These are phyloP conservation scores for Apus apus DNA, from an alignment of 2,113 vertebrate species.

Conservation along the genomic window DNA sequence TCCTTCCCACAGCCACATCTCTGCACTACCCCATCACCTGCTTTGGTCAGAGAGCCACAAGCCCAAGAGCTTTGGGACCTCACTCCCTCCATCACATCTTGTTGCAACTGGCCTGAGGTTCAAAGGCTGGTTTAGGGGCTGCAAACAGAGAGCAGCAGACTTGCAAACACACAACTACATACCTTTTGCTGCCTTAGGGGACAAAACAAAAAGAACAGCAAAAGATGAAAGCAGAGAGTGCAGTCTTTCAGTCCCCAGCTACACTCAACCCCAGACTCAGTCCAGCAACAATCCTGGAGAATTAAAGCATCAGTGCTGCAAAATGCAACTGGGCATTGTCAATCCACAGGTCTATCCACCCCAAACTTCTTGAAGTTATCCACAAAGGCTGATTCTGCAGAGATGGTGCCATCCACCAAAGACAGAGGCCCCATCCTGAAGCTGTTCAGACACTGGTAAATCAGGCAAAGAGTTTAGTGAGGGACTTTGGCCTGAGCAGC, in stretches of 20 bases:
- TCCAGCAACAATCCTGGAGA: neutral
- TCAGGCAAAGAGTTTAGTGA: neutral
- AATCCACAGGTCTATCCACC: no score
- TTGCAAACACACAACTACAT: neutral
- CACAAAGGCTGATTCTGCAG: rapidly evolving
- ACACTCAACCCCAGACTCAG: neutral
- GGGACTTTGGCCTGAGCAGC: neutral
- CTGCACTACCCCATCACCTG: neutral
- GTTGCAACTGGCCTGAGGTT: rapidly evolving
- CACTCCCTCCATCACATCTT: neutral
- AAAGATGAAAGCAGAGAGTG: neutral
- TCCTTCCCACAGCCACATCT: neutral
- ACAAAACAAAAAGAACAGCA: neutral
- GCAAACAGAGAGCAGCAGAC: neutral
- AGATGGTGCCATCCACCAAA: neutral
- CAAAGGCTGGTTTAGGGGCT: neutral
- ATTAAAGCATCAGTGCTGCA: neutral
- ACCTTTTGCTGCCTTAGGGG: neutral
- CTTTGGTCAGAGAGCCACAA: neutral
- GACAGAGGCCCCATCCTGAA: neutral
- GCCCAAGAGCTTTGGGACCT: neutral
- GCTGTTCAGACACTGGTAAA: neutral
- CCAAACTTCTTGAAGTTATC: no score
- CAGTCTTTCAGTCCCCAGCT: neutral
- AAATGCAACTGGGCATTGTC: neutral